These are phyloP conservation scores for Drosophila mojavensis DNA, from an alignment of 1,140 invertebrate species.

Conservation along the genomic window DNA sequence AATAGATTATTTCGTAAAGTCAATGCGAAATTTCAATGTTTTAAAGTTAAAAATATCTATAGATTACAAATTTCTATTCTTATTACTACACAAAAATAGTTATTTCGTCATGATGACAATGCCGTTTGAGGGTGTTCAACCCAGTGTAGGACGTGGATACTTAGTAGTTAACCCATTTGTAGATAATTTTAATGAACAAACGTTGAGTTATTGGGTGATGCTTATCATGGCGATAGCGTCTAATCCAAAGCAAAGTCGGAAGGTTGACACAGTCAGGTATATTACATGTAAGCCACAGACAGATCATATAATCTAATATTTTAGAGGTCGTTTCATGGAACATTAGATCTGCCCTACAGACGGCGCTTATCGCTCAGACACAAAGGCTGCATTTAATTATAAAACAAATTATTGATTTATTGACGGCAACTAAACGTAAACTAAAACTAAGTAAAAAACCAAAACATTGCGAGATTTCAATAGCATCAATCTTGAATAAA, in stretches of 20 bases:
- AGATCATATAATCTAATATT: conserved; percentile 30
- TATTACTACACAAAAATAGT: no score
- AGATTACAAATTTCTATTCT: no score
- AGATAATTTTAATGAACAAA: not conserved
- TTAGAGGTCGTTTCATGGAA: conserved; percentile 78
- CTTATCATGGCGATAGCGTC: conserved; percentile 20
- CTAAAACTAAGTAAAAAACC: not conserved
- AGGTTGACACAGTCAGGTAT: conserved; percentile 17
- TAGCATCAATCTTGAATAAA: not conserved
- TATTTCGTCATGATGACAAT: no score
- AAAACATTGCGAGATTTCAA: not conserved
- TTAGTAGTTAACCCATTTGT: not conserved
- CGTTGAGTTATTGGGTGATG: not conserved
- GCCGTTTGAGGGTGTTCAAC: no score
- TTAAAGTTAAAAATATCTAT: no score
- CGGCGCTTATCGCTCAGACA: conserved; percentile 47
- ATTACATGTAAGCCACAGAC: conserved; percentile 20
- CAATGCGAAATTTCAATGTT: no score
- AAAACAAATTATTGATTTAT: conserved; percentile 48
- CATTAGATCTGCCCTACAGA: conserved; percentile 40
- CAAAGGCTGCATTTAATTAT: conserved; percentile 24
- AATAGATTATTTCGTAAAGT: no score
- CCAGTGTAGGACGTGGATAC: not conserved
- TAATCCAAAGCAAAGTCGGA: conserved; percentile 20
- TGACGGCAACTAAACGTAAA: conserved; percentile 38